Conservation (phyloP, 92 coral and sea anemone species). For the Siderastrea siderea region DNA sequence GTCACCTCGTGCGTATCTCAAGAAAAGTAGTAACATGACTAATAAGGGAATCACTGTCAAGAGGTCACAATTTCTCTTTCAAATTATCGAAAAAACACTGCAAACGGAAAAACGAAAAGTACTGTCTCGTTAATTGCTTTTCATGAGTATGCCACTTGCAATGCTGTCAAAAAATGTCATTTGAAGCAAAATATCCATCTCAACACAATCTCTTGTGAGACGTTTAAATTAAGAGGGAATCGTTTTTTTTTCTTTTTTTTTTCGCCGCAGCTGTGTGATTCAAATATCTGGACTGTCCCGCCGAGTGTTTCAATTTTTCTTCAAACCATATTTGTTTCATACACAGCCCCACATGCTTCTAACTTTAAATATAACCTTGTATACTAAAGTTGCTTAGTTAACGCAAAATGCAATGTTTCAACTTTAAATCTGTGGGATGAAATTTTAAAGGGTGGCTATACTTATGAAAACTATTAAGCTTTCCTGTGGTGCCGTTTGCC, state of each 20-base stretch:
- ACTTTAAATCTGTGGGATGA: too few relatives aligned
- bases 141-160: conserved; percentile 6
- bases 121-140: conserved; percentile 31
- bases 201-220: background rate
- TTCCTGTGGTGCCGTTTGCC: background rate
- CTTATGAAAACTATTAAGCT: background rate
- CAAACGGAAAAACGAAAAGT: background rate
- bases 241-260: background rate
- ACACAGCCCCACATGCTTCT: too few relatives aligned
- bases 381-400: too few relatives aligned
- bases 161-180: conserved; percentile 16
- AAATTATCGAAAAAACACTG: background rate
- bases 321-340: too few relatives aligned
- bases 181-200: background rate
- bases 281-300: conserved; percentile 4
- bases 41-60: too few relatives aligned
- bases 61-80: background rate
- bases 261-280: background rate
- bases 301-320: background rate
- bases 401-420: too few relatives aligned
- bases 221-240: background rate
- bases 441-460: background rate
- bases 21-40: background rate
- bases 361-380: too few relatives aligned
- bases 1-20: too few relatives aligned